Evolutionary conservation across 2,888 invertebrate genomes (phyloP), one percentile per base, ranked within the genome.

Genomic region (Amphimallon solstitiale): DNA sequence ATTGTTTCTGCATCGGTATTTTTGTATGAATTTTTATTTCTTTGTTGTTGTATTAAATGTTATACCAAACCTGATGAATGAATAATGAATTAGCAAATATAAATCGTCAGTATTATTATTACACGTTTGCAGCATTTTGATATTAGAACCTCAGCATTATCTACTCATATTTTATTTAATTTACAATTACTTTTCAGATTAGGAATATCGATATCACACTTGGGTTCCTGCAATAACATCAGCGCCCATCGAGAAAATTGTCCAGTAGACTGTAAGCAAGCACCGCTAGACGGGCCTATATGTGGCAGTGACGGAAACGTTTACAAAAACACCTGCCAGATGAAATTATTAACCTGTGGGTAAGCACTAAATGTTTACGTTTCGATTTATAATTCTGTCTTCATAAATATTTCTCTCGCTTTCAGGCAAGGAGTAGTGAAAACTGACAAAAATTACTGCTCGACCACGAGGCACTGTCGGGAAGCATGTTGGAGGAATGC

Each of bases 231-330:
- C 78, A 87, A 87, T 79, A 89, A 89, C 78, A 88, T 90, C 75
- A 91, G 92, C 66, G 94, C 94, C 0, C 91, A 94, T 73, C 86
- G 94, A 10, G 95, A 95, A 80, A 93, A 94, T 78, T 97, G 97
- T 74, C 95, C 96, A 0, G 91, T 93, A 2, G 90, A 91, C 73
- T 94, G 94, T 79, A 91, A 93, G 34, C 91, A 90, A 75, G 94
- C 94, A 0, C 94, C 94, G 0, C 86, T 91, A 71, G 95, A 95
- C 74, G 95, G 95, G 0, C 95, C 95, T 0, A 90, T 97, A 70
- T 97, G 97, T 79, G 97, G 93, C 2, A 94, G 93, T 65, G 94
- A 97, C 78, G 95, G 93, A 29, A 94, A 94, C 77, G 95, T 95
- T 0, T 97, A 97, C 85, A 92, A 92, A 77, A 96, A 91, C 75